These are phyloP conservation scores for Philantomba maxwellii DNA, from an alignment of 2,113 vertebrate genomes.

Conservation along the genomic window DNA sequence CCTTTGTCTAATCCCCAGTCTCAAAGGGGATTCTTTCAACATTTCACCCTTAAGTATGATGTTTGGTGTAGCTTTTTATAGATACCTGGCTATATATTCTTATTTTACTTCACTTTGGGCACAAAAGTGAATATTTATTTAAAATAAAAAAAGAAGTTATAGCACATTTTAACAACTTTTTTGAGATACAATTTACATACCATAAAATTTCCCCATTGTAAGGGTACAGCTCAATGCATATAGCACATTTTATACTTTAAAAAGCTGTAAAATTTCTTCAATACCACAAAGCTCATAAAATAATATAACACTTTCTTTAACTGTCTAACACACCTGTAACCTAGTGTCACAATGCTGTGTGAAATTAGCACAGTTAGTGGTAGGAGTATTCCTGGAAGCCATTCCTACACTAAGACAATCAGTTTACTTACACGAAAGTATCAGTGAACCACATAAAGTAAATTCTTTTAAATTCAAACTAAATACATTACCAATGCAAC, in stretches of 20 bases:
- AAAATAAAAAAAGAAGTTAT: not conserved
- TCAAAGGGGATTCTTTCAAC: constrained; percentile 1
- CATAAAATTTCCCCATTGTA: not conserved
- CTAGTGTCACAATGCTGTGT: not conserved
- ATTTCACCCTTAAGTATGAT: constrained; percentile 5
- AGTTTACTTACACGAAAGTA: not conserved
- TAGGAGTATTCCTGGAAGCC: constrained; percentile 18
- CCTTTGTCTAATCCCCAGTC: not conserved
- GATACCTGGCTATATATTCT: not conserved
- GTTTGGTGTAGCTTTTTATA: not conserved
- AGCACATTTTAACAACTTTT: constrained; percentile 7
- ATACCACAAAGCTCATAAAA: constrained; percentile 20
- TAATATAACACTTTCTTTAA: constrained; percentile 33
- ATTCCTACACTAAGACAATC: not conserved
- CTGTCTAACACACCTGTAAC: not conserved
- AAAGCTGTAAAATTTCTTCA: constrained; percentile 23
- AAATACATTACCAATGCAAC: not conserved
- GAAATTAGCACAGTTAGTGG: constrained; percentile 18
- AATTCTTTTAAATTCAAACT: not conserved
- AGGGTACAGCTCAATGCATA: not conserved
- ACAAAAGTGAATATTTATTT: constrained; percentile 17
- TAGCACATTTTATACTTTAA: not conserved
- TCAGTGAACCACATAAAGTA: not conserved
- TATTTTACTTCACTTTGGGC: constrained; percentile 7
- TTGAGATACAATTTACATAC: constrained; percentile 1